phyloP scores from a whole-genome alignment of 1,140 invertebrate species.

The Neodiprion fabricii region DNA sequence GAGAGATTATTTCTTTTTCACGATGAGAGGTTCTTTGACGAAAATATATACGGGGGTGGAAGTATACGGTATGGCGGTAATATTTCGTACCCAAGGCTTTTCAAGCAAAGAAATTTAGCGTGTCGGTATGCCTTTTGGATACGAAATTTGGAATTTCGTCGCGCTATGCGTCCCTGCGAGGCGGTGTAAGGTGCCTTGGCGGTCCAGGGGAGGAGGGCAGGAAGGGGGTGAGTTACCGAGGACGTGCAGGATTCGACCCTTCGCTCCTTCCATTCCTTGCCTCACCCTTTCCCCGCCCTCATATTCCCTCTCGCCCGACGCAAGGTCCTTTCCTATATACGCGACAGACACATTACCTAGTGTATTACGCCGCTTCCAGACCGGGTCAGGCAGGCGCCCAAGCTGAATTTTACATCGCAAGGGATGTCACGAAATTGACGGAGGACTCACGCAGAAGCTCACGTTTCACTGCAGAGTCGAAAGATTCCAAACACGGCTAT shows the following conservation, averaged over 20 bases:
- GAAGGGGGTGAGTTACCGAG: conserved; percentile 48
- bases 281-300: conserved; percentile 38
- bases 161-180: conserved; percentile 15
- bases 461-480: too few relatives aligned
- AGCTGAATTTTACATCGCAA: conserved; percentile 45
- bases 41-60: not conserved
- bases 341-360: conserved; percentile 46
- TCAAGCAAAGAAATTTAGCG: not conserved
- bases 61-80: not conserved
- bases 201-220: conserved; percentile 21
- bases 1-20: not conserved
- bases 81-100: not conserved
- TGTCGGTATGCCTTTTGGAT: not conserved
- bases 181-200: conserved; percentile 10
- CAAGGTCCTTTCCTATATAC: conserved; percentile 28
- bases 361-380: conserved; percentile 41
- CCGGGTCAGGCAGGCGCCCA: conserved; percentile 29
- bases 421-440: not conserved
- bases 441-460: not conserved
- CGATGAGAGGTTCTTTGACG: not conserved
- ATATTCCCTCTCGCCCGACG: conserved; percentile 17
- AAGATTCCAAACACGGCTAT: too few relatives aligned
- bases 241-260: conserved; percentile 54
- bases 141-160: conserved; percentile 9
- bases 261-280: conserved; percentile 45